phyloP scores from a whole-genome alignment of 1,140 invertebrate species.

The Drosophila pachea region DNA sequence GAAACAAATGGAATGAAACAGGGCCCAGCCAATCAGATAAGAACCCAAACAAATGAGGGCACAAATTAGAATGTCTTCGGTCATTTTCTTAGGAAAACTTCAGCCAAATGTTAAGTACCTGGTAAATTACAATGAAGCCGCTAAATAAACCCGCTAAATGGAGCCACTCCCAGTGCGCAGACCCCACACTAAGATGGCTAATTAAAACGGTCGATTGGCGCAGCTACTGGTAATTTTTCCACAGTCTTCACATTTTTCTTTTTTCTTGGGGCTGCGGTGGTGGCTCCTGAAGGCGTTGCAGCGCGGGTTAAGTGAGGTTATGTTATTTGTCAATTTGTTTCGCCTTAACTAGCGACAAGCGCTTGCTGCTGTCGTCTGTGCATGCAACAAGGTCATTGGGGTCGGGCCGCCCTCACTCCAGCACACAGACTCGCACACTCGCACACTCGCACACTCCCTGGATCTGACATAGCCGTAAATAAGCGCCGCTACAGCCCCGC shows the following conservation, averaged over 20 bases:
- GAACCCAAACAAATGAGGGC: too few species aligned
- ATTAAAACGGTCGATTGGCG: slow-evolving; percentile 53
- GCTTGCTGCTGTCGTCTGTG: slow-evolving; percentile 27
- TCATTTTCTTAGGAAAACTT: neutral
- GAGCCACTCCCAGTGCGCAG: slow-evolving; percentile 7
- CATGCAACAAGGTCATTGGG: slow-evolving; percentile 66
- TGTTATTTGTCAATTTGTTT: slow-evolving; percentile 78
- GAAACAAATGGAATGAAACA: too few species aligned
- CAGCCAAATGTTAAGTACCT: neutral
- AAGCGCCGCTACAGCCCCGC: slow-evolving; percentile 21
- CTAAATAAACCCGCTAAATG: neutral
- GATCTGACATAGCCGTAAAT: slow-evolving; percentile 9
- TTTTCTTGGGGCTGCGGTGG: neutral
- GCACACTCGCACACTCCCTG: slow-evolving; percentile 13
- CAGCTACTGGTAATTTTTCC: slow-evolving; percentile 40
- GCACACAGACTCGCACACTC: slow-evolving; percentile 1
- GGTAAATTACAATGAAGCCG: neutral
- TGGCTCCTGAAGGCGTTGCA: slow-evolving; percentile 57
- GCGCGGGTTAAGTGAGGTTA: slow-evolving; percentile 71
- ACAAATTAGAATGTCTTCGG: too few species aligned
- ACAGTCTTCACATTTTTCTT: slow-evolving; percentile 9
- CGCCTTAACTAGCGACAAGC: slow-evolving; percentile 58
- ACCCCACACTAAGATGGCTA: slow-evolving; percentile 50
- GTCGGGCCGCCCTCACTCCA: slow-evolving; percentile 48
- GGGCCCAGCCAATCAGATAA: too few species aligned